Evolutionary conservation across 2,797 vertebrate genomes (phyloP).

Genomic region (Brachymystax lenok): DNA sequence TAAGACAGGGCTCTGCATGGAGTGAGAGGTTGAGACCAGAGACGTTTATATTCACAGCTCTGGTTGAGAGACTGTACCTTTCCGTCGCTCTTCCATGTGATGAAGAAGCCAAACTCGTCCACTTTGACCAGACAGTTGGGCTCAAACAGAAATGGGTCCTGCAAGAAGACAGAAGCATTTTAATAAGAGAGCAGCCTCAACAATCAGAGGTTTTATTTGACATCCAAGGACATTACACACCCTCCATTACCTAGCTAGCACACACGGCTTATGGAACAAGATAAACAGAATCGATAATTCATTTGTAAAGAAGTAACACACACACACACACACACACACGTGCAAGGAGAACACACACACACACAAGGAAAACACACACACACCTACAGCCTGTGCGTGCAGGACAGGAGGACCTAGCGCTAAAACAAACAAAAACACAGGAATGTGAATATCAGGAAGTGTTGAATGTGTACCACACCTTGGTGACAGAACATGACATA

Average conservation of each 20-base stretch:
- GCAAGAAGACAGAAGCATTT: conserved; percentile 48
- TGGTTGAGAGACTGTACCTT: conserved; percentile 76
- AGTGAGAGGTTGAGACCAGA: not conserved
- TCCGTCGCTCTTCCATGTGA: conserved; percentile 97
- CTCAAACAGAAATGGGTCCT: conserved; percentile 96
- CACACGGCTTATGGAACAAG: conserved; percentile 29
- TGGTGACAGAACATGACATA: not conserved
- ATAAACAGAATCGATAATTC: conserved; percentile 29
- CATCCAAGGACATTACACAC: conserved; percentile 40
- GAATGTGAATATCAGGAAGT: conserved; percentile 32
- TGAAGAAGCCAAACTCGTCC: conserved; percentile 95
- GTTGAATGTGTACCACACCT: conserved; percentile 30
- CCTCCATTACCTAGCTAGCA: not conserved
- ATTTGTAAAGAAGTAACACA: conserved; percentile 26
- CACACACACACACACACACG: not conserved
- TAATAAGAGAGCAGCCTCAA: not conserved
- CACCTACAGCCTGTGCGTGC: conserved; percentile 7
- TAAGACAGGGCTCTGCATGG: not conserved
- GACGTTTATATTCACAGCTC: not conserved
- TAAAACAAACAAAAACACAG: conserved; percentile 42
- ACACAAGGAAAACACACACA: not conserved
- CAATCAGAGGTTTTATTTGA: no score
- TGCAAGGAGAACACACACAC: no score
- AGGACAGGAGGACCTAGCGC: conserved; percentile 13
- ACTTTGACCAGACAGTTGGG: conserved; percentile 93